These are phyloP conservation scores for Eupithecia pulchellata DNA, from an alignment of 2,888 invertebrate species.

Conservation along the genomic window DNA sequence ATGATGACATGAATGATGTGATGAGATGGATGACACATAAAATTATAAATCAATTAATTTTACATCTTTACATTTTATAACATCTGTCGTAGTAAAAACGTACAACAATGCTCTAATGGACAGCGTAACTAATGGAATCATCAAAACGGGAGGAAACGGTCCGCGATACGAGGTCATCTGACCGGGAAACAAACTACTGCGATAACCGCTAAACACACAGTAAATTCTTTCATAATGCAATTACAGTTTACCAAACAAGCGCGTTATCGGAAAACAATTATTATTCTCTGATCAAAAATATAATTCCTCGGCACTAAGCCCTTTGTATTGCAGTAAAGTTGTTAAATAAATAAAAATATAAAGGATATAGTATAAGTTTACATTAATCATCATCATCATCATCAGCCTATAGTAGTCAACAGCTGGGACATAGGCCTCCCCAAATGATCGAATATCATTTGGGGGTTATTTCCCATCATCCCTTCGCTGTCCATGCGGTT, in stretches of 20 bases:
- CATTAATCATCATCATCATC: no score
- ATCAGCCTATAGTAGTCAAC: no score
- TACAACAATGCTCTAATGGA: conserved; percentile 17
- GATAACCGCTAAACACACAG: conserved; percentile 60
- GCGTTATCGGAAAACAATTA: conserved; percentile 13
- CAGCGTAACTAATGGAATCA: conserved; percentile 40
- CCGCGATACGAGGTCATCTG: conserved; percentile 67
- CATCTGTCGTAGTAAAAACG: neutral
- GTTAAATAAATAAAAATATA: conserved; percentile 1
- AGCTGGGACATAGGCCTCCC: no score
- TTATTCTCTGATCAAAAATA: neutral
- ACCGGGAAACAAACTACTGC: conserved; percentile 61
- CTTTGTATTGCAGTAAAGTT: no score
- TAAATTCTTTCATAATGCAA: conserved; percentile 47
- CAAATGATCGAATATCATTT: no score
- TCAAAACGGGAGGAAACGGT: conserved; percentile 65
- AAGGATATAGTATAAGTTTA: conserved; percentile 6
- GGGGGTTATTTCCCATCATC: no score
- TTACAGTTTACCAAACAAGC: conserved; percentile 25
- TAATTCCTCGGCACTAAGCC: no score
- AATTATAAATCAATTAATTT: no score
- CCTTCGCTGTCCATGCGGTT: no score
- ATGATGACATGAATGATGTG: no score
- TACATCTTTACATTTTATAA: no score
- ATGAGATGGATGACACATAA: no score